phyloP scores from a whole-genome alignment of 2,113 vertebrate species.

The human (Homo sapiens) region GRCh38 chr11:40143001-40143500 shows the following conservation, averaged over 20 bases:
- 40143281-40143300: neutral
- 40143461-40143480: neutral
- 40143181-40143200: neutral
- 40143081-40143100: neutral
- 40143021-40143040: neutral
- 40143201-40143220: neutral
- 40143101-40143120: neutral
- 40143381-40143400: neutral
- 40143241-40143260: neutral
- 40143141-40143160: neutral
- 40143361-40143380: neutral
- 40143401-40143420: neutral
- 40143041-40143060: neutral
- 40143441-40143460: neutral
- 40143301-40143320: neutral
- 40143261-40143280: neutral
- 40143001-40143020: neutral
- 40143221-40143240: neutral
- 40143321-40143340: neutral
- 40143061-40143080: neutral
- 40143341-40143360: neutral
- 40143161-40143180: neutral
- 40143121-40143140: neutral
- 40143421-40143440: fast-evolving
- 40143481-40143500: neutral